These are phyloP conservation scores for Melanotaenia duboulayi DNA, from an alignment of 2,113 vertebrate genomes.

Conservation along the genomic window DNA sequence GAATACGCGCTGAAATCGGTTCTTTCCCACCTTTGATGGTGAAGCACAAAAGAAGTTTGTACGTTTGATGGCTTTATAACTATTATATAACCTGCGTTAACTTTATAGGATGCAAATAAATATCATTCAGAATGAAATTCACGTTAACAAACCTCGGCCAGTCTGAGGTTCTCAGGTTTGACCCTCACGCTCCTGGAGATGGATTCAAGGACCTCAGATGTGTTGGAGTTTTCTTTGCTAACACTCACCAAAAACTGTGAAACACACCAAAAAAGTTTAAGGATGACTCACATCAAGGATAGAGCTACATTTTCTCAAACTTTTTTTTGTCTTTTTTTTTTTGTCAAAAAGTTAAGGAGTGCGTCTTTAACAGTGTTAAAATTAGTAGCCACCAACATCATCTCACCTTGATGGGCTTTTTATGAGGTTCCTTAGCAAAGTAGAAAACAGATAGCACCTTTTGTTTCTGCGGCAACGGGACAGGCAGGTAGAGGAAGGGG, in stretches of 20 bases:
- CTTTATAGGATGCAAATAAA: too few species aligned
- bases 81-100: too few species aligned
- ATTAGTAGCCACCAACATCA: background rate
- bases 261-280: background rate
- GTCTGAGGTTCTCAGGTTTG: conserved; percentile 92
- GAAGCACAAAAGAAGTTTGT: background rate
- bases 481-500: conserved; percentile 96
- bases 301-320: background rate
- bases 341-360: too few species aligned
- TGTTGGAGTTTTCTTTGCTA: conserved; percentile 95
- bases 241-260: conserved; percentile 94
- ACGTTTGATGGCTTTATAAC: too few species aligned
- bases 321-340: too few species aligned
- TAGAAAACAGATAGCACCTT: conserved; percentile 96
- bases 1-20: conserved; percentile 90
- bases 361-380: too few species aligned
- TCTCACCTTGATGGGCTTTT: conserved; percentile 95
- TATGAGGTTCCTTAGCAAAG: conserved; percentile 96
- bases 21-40: conserved; percentile 87
- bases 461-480: conserved; percentile 97
- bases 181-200: conserved; percentile 89
- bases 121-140: background rate
- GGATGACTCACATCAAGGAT: accelerated
- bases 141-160: conserved; percentile 87
- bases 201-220: conserved; percentile 92